Conservation (phyloP, 2,113 vertebrate species). For the Pelobates fuscus region DNA sequence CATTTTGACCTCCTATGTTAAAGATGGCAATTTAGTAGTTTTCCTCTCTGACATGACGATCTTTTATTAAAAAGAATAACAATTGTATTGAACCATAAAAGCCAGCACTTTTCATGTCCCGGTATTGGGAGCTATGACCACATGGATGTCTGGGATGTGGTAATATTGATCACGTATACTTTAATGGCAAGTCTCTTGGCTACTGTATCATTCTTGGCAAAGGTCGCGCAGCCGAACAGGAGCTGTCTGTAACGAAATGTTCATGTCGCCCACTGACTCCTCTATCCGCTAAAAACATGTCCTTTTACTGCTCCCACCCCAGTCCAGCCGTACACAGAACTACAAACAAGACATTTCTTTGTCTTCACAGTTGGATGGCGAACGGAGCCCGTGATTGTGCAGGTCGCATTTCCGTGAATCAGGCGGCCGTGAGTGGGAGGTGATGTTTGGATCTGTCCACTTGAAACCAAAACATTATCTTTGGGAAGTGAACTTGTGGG, state of each 20-base stretch:
- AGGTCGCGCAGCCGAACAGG: background rate
- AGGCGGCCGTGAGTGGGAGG: constrained; percentile 2
- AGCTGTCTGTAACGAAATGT: background rate
- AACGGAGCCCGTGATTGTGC: background rate
- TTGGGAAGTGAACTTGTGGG: background rate
- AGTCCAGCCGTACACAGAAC: background rate
- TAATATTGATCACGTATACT: too few relatives aligned
- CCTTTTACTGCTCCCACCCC: background rate
- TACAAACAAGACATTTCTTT: constrained; percentile 1
- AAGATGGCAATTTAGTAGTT: too few relatives aligned
- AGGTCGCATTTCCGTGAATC: background rate
- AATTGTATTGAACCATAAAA: too few relatives aligned
- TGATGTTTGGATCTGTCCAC: background rate
- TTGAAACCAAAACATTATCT: constrained; percentile 13
- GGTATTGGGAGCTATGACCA: too few relatives aligned
- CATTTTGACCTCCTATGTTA: too few relatives aligned
- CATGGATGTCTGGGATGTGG: too few relatives aligned
- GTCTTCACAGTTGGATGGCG: background rate
- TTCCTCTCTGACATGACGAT: too few relatives aligned
- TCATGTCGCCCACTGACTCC: background rate
- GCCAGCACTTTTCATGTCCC: too few relatives aligned
- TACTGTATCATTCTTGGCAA: background rate
- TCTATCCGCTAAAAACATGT: background rate
- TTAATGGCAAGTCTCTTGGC: too few relatives aligned
- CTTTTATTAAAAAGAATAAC: too few relatives aligned